These are phyloP conservation scores for Geothlypis trichas DNA, from an alignment of 2,113 vertebrate species.

Conservation along the genomic window DNA sequence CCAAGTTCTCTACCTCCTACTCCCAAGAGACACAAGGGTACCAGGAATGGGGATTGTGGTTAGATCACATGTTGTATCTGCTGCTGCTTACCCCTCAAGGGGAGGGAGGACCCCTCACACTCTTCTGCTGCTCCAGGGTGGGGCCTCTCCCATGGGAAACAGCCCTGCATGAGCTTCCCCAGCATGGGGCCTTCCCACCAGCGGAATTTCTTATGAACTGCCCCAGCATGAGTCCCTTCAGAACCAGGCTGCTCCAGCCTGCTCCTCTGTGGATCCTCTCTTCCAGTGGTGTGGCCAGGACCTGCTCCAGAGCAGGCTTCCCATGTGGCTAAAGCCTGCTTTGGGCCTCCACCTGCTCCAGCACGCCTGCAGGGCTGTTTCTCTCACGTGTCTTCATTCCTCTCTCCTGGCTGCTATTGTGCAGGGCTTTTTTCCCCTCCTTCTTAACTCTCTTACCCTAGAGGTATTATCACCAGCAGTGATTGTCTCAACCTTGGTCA, in stretches of 20 bases:
- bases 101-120: neutral
- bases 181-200: neutral
- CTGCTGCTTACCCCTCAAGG: rapidly evolving
- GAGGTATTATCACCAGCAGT: neutral
- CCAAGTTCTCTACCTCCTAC: neutral
- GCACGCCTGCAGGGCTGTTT: neutral
- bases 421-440: rapidly evolving
- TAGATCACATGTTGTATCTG: rapidly evolving
- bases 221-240: neutral
- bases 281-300: neutral
- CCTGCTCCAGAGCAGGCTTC: neutral
- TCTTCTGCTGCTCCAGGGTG: neutral
- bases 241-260: neutral
- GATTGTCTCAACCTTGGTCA: neutral
- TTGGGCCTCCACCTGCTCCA: neutral
- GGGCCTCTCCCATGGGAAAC: neutral
- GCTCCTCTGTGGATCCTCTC: neutral
- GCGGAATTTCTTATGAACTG: neutral
- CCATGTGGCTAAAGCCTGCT: neutral
- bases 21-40: neutral
- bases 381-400: neutral
- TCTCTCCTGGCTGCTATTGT: neutral
- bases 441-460: neutral
- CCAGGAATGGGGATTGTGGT: neutral
- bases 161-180: too few species aligned